Evolutionary conservation across 2,113 vertebrate genomes (phyloP).

Genomic region (Planiliza haematocheilus): DNA sequence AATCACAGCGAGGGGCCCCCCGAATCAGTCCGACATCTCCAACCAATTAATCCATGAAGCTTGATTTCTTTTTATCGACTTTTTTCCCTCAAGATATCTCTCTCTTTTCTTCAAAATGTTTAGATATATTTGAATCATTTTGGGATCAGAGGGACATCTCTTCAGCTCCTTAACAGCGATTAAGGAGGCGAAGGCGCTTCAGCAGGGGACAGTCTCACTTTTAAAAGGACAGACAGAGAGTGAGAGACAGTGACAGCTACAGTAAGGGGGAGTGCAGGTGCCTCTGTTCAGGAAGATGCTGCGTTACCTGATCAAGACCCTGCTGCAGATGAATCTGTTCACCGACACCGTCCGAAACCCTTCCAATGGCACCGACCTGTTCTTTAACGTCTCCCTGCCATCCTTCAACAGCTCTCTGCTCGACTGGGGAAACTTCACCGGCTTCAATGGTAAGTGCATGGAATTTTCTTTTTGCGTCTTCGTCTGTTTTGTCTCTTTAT

Average conservation of each 20-base stretch:
- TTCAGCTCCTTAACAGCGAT: neutral
- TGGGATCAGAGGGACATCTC: conserved; percentile 1
- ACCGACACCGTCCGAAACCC: conserved; percentile 87
- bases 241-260: conserved; percentile 10
- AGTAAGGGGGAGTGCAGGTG: conserved; percentile 13
- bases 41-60: conserved; percentile 17
- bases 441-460: conserved; percentile 86
- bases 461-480: neutral
- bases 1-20: conserved; percentile 55
- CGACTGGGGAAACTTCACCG: conserved; percentile 84
- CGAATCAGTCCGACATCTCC: conserved; percentile 32
- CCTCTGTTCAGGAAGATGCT: conserved; percentile 84
- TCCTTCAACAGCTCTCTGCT: conserved; percentile 84
- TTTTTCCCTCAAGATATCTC: conserved; percentile 6
- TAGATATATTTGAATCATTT: neutral
- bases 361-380: conserved; percentile 86
- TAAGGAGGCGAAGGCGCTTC: conserved; percentile 1
- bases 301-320: conserved; percentile 95
- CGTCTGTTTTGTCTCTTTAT: neutral
- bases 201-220: conserved; percentile 9
- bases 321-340: conserved; percentile 98
- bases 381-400: conserved; percentile 85
- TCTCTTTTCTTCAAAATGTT: neutral
- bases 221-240: conserved; percentile 33
- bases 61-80: conserved; percentile 14